A percentile compares a stretch with the other conserved stretches of the same genome.
Evolutionary conservation across 2,113 vertebrate species (phyloP).

Genomic region (Strix uralensis): DNA sequence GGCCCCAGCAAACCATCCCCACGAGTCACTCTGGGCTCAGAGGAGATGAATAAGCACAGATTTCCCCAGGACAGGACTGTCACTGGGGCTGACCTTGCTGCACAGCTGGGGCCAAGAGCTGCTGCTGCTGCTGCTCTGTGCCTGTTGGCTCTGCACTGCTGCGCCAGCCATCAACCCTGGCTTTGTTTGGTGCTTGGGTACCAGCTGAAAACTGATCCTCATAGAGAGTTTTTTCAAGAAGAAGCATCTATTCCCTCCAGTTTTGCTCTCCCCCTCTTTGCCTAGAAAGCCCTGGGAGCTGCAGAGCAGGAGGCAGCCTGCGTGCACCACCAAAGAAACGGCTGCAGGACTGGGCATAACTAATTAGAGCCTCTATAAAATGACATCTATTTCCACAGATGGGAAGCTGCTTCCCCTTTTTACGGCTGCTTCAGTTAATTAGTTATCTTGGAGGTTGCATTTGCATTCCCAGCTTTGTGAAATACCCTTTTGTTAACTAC

Average conservation of each 20-base stretch:
- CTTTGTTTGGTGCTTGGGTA: neutral
- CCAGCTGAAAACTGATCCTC: neutral
- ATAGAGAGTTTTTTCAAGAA: neutral
- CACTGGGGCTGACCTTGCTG: fast-evolving
- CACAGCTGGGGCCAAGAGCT: fast-evolving
- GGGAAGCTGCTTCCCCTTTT: conserved; percentile 15
- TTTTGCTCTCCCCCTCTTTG: neutral
- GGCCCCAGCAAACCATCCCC: neutral
- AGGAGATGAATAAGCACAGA: neutral
- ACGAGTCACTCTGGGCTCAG: fast-evolving
- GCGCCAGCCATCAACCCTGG: fast-evolving
- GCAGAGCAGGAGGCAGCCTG: neutral
- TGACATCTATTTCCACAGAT: conserved; percentile 19
- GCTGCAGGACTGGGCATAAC: neutral
- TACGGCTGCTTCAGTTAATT: conserved; percentile 7
- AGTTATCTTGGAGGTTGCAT: conserved; percentile 44
- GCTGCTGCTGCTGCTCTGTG: too few relatives aligned
- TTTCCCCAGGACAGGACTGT: neutral
- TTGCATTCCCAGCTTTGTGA: neutral
- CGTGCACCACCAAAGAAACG: fast-evolving
- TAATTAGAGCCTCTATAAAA: conserved; percentile 35
- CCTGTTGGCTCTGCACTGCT: fast-evolving
- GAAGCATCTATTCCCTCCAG: neutral
- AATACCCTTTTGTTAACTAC: conserved; percentile 38
- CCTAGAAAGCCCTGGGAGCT: neutral